Conservation (phyloP, 2,113 vertebrate genomes). For the Paralichthys olivaceus region DNA sequence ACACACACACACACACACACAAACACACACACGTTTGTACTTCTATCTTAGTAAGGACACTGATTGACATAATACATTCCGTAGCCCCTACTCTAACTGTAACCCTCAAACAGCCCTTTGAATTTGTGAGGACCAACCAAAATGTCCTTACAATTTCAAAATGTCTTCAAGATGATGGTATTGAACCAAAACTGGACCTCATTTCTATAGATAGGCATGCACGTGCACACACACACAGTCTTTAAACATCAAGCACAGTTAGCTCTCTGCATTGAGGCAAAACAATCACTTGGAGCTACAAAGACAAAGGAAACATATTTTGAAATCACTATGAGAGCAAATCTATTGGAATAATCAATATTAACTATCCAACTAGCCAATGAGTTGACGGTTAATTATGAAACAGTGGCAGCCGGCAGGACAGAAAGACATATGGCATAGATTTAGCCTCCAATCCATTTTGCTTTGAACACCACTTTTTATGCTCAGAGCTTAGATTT, state of each 20-base stretch:
- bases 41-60: too few species aligned
- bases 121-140: too few species aligned
- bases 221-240: too few species aligned
- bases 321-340: slow-evolving; percentile 28
- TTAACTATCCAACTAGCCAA: slow-evolving; percentile 33
- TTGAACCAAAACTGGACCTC: too few species aligned
- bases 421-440: slow-evolving; percentile 23
- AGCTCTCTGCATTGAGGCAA: too few species aligned
- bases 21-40: background rate
- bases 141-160: too few species aligned
- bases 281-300: slow-evolving; percentile 35
- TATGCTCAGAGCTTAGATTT: slow-evolving; percentile 27
- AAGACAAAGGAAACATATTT: slow-evolving; percentile 27
- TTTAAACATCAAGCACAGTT: background rate
- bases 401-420: slow-evolving; percentile 31
- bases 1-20: slow-evolving; percentile 1
- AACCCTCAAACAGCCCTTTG: too few species aligned
- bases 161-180: too few species aligned
- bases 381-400: slow-evolving; percentile 45
- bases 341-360: slow-evolving; percentile 34
- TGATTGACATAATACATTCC: too few species aligned
- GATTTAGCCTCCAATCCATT: slow-evolving; percentile 37
- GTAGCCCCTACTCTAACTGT: too few species aligned
- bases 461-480: slow-evolving; percentile 27
- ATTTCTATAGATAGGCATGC: too few species aligned